Percentiles rank a stretch among this genome's conserved stretches.
phyloP scores from a whole-genome alignment of 2,113 vertebrate species.

The Pituophis catenifer region DNA sequence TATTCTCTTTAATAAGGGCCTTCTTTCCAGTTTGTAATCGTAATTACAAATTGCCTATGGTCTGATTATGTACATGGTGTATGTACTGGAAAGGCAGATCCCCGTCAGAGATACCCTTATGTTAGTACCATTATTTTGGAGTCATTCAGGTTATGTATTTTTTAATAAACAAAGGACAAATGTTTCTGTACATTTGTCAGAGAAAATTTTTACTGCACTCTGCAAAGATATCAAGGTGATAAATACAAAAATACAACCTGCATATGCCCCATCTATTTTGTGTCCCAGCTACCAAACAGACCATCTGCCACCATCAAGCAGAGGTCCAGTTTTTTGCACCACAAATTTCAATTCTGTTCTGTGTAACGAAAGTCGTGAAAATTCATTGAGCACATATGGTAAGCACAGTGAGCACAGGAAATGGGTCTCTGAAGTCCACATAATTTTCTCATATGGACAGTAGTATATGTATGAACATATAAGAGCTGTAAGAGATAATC shows the following conservation, averaged over 20 bases:
- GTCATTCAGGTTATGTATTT: neutral
- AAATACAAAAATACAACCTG: slow-evolving; percentile 37
- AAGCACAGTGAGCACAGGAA: neutral
- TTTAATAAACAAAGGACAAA: neutral
- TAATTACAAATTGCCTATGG: neutral
- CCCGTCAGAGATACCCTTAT: neutral
- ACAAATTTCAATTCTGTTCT: neutral
- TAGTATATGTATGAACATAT: neutral
- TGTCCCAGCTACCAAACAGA: neutral
- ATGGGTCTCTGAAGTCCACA: neutral
- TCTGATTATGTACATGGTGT: neutral
- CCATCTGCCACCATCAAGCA: neutral
- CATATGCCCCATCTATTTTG: neutral
- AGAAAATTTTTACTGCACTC: slow-evolving; percentile 42
- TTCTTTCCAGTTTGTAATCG: neutral
- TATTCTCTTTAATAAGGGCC: neutral
- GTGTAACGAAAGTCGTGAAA: neutral
- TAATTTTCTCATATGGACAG: neutral
- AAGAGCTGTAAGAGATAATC: neutral
- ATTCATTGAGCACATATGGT: neutral
- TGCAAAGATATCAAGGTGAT: slow-evolving; percentile 46
- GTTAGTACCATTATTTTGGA: neutral
- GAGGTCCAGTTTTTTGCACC: neutral
- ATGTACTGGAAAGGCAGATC: neutral
- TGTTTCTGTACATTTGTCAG: neutral